These are phyloP conservation scores for Mesoligia furuncula DNA, from an alignment of 2,888 invertebrate species.

Conservation along the genomic window DNA sequence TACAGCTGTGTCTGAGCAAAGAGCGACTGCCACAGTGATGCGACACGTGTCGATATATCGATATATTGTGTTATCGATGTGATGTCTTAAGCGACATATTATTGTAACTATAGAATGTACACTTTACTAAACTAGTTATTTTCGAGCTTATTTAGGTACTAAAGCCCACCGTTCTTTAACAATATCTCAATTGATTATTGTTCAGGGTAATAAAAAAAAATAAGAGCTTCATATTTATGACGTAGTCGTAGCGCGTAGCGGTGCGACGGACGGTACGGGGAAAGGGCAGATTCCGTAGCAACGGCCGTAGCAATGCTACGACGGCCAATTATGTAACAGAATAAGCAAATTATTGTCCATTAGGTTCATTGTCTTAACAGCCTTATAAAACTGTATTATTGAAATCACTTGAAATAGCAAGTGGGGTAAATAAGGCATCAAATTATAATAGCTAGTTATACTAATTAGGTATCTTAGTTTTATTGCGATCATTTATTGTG, in stretches of 20 bases:
- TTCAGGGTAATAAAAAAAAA: too few species aligned
- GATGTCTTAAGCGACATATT: not conserved
- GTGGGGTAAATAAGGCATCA: too few species aligned
- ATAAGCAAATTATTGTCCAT: not conserved
- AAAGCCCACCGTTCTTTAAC: too few species aligned
- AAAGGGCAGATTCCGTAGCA: not conserved
- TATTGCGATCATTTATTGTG: too few species aligned
- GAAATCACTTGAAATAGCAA: not conserved
- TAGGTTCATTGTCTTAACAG: too few species aligned
- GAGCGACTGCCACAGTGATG: constrained; percentile 72
- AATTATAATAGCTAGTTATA: not conserved
- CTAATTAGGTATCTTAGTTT: not conserved
- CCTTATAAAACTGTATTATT: not conserved
- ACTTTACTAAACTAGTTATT: constrained; percentile 82
- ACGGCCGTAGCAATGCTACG: constrained; percentile 1
- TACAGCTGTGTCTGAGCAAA: constrained; percentile 87
- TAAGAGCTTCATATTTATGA: not conserved
- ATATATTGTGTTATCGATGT: constrained; percentile 12
- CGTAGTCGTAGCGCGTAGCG: not conserved
- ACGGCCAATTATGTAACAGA: too few species aligned
- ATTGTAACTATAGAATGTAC: constrained; percentile 36
- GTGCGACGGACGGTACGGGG: not conserved
- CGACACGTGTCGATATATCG: constrained; percentile 36
- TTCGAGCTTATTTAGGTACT: constrained; percentile 67
- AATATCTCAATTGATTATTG: too few species aligned